A percentile compares a stretch with the other conserved stretches of the same genome.
These are phyloP conservation scores for Sebastiscus albofasciatus DNA, from an alignment of 2,797 vertebrate genomes.

Conservation along the genomic window DNA sequence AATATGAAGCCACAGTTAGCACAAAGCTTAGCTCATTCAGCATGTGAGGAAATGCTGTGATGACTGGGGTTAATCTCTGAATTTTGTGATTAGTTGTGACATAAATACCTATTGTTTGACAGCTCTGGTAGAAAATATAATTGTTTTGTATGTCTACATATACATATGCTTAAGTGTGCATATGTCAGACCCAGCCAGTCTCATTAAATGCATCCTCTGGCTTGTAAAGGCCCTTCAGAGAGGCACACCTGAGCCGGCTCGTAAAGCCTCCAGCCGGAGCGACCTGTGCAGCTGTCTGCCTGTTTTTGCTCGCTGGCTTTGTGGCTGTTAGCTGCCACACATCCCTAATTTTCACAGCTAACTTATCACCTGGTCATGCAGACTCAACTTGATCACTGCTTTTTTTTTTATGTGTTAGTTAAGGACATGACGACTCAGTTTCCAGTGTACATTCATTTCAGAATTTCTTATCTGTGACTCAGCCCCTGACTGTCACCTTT, in stretches of 20 bases:
- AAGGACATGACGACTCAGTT: neutral
- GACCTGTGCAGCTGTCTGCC: slow-evolving; percentile 40
- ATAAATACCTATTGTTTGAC: neutral
- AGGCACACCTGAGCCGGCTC: slow-evolving; percentile 60
- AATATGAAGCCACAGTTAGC: neutral
- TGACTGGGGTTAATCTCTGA: neutral
- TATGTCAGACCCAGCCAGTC: slow-evolving; percentile 2
- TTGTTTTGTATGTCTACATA: neutral
- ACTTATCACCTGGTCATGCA: neutral
- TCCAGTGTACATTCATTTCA: neutral
- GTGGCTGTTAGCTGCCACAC: neutral
- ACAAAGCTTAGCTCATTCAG: neutral
- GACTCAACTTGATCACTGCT: neutral
- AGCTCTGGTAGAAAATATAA: neutral
- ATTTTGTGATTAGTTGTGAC: neutral
- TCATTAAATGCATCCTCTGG: slow-evolving; percentile 63
- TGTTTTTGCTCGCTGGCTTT: neutral
- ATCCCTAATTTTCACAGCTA: neutral
- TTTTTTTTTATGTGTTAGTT: neutral
- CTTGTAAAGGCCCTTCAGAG: slow-evolving; percentile 57
- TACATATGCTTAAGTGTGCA: neutral
- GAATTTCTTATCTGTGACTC: neutral
- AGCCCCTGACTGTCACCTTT: slow-evolving; percentile 12
- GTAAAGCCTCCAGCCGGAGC: slow-evolving; percentile 41
- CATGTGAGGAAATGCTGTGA: neutral